Percentiles rank a stretch among this genome's conserved stretches.
These are phyloP conservation scores for Linnaemya vulpina DNA, from an alignment of 2,888 invertebrate species.

Conservation along the genomic window DNA sequence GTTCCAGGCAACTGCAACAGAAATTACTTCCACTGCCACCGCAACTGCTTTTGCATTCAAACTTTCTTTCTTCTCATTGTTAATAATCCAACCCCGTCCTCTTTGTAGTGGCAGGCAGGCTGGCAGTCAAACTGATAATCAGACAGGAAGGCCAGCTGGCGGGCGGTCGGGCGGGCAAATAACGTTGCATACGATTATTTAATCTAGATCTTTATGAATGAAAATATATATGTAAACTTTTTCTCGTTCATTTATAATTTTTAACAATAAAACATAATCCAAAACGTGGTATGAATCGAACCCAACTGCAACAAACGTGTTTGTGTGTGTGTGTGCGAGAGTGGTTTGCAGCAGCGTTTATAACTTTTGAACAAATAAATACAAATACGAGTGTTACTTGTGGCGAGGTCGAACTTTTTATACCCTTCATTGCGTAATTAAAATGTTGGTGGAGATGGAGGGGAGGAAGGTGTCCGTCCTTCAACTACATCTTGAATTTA, in stretches of 20 bases:
- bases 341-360: slow-evolving; percentile 39
- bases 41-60: slow-evolving; percentile 28
- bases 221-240: slow-evolving; percentile 22
- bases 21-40: slow-evolving; percentile 48
- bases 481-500: slow-evolving; percentile 12
- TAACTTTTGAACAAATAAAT: slow-evolving; percentile 50
- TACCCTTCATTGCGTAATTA: slow-evolving; percentile 40
- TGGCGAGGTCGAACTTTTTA: slow-evolving; percentile 38
- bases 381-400: slow-evolving; percentile 39
- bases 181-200: slow-evolving; percentile 46
- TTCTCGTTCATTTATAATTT: slow-evolving; percentile 36
- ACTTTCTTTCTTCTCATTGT: slow-evolving; percentile 38
- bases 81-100: slow-evolving; percentile 38
- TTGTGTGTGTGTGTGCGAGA: slow-evolving; percentile 21
- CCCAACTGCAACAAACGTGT: neutral
- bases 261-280: slow-evolving; percentile 58
- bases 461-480: slow-evolving; percentile 9
- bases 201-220: slow-evolving; percentile 71
- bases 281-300: slow-evolving; percentile 43
- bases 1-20: slow-evolving; percentile 29
- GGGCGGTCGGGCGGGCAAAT: neutral
- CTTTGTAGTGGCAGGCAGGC: slow-evolving; percentile 10
- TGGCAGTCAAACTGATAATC: too few species aligned
- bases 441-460: neutral
- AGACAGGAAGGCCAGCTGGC: neutral